Evolutionary conservation across 2,797 vertebrate genomes (phyloP).

Genomic region (Pangasius sanitwongsei): DNA sequence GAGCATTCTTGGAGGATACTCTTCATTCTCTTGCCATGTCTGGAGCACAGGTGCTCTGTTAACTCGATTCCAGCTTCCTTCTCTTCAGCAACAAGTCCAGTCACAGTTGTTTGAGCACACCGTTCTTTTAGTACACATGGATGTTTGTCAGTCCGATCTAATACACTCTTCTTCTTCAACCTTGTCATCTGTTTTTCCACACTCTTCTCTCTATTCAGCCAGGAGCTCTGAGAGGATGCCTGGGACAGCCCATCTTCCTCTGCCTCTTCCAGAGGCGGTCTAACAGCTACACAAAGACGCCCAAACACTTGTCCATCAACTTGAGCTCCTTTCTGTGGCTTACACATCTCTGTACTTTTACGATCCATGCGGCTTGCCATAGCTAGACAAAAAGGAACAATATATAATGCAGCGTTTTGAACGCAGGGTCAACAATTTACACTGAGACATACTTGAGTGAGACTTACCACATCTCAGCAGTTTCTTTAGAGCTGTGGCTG

Average conservation of each 20-base stretch:
- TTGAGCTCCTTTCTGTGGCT: slow-evolving; percentile 11
- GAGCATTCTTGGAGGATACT: slow-evolving; percentile 74
- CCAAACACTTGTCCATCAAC: slow-evolving; percentile 10
- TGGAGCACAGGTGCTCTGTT: slow-evolving; percentile 71
- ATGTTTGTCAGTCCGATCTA: not conserved
- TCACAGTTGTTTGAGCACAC: not conserved
- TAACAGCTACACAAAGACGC: slow-evolving; percentile 16
- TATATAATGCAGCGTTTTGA: not conserved
- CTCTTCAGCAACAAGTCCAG: not conserved
- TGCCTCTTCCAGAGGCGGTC: slow-evolving; percentile 18
- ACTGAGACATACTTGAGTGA: not conserved
- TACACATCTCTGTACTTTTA: slow-evolving; percentile 5
- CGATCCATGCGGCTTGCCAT: not conserved
- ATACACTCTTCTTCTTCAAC: not conserved
- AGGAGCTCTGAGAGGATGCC: slow-evolving; percentile 24
- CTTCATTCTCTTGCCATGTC: slow-evolving; percentile 72
- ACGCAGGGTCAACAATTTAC: not conserved
- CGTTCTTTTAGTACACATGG: slow-evolving; percentile 3
- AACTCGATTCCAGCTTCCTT: not conserved
- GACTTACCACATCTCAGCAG: slow-evolving; percentile 70
- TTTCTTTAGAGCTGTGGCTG: slow-evolving; percentile 62
- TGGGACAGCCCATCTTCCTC: slow-evolving; percentile 26
- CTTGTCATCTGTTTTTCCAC: slow-evolving; percentile 13
- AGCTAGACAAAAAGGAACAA: slow-evolving; percentile 56
- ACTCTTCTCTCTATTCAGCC: slow-evolving; percentile 24